Conservation (phyloP, 2,797 vertebrate genomes). For the Neosalanx taihuensis region DNA sequence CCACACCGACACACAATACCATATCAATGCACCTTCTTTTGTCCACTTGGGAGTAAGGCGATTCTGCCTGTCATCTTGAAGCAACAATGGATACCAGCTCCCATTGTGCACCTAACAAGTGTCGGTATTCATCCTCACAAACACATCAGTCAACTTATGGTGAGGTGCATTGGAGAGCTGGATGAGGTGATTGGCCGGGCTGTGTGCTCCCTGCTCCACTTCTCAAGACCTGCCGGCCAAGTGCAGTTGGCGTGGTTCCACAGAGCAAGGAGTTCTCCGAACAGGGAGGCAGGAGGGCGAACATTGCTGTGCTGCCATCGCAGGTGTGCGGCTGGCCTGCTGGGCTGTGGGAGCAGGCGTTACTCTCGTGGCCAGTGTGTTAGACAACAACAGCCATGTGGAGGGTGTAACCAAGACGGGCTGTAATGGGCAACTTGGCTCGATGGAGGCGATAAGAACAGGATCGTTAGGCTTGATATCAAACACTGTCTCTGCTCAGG, state of each 20-base stretch:
- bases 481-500: slow-evolving; percentile 25
- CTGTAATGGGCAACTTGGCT: not conserved
- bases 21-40: slow-evolving; percentile 41
- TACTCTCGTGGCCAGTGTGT: too few species aligned
- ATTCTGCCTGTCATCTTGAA: slow-evolving; percentile 54
- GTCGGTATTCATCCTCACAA: slow-evolving; percentile 47
- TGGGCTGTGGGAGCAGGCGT: not conserved
- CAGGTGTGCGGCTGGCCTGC: not conserved
- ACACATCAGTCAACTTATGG: slow-evolving; percentile 33
- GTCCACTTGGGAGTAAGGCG: slow-evolving; percentile 37
- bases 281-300: slow-evolving; percentile 6
- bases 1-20: slow-evolving; percentile 44
- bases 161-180: slow-evolving; percentile 10
- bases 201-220: not conserved
- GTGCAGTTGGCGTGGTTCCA: slow-evolving; percentile 11
- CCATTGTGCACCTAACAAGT: slow-evolving; percentile 56
- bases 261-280: slow-evolving; percentile 5
- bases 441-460: not conserved
- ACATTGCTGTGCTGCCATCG: slow-evolving; percentile 6
- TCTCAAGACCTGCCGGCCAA: not conserved
- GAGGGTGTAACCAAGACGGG: not conserved
- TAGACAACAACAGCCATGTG: not conserved
- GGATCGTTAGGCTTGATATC: slow-evolving; percentile 1
- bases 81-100: slow-evolving; percentile 54
- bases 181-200: not conserved